phyloP scores from a whole-genome alignment of 2,888 invertebrate genomes.

The Habrosyne pyritoides region DNA sequence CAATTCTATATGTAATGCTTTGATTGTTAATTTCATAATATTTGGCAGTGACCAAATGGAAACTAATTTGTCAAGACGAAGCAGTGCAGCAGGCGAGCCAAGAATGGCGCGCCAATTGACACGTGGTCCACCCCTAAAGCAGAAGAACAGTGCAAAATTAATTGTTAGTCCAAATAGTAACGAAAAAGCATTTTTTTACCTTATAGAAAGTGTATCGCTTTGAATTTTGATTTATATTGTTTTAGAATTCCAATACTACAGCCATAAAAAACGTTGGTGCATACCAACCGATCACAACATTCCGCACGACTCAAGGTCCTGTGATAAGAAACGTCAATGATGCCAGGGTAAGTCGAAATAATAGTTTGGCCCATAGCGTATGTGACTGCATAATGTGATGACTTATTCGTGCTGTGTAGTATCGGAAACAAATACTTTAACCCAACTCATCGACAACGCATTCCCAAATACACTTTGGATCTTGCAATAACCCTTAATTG shows the following conservation, averaged over 20 bases:
- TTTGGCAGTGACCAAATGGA: slow-evolving; percentile 40
- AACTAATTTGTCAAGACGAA: slow-evolving; percentile 37
- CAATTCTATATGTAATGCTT: not conserved
- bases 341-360: slow-evolving; percentile 50
- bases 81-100: slow-evolving; percentile 63
- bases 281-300: slow-evolving; percentile 48
- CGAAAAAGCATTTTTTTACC: not conserved
- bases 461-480: no score
- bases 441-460: no score
- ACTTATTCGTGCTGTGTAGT: no score
- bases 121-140: slow-evolving; percentile 16
- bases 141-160: slow-evolving; percentile 30
- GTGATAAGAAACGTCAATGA: slow-evolving; percentile 63
- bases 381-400: no score
- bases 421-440: no score
- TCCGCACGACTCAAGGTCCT: slow-evolving; percentile 58
- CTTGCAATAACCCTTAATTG: no score
- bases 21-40: not conserved
- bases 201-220: not conserved
- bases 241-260: slow-evolving; percentile 47
- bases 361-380: no score
- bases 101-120: slow-evolving; percentile 38
- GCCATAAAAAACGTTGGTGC: slow-evolving; percentile 27
- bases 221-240: slow-evolving; percentile 12
- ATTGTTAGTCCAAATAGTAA: slow-evolving; percentile 27